Percentiles rank a stretch among this genome's conserved stretches.
Conservation (phyloP, 2,888 invertebrate species). For the Chromoteleia sp. region DNA sequence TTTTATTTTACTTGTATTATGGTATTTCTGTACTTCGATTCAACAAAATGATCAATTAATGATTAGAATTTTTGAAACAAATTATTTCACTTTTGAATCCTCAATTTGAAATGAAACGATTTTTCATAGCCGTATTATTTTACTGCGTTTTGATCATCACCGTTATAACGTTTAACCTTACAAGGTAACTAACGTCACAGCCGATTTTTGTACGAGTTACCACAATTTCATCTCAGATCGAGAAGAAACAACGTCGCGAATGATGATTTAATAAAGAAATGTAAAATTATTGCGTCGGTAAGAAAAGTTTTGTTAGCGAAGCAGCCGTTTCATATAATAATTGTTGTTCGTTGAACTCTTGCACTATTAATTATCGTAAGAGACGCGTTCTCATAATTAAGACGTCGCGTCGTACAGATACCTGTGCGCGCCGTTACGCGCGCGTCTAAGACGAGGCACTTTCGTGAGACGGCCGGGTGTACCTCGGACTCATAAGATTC, state of each 20-base stretch:
- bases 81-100: too few relatives aligned
- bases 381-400: slow-evolving; percentile 78
- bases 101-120: too few relatives aligned
- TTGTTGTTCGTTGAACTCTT: slow-evolving; percentile 71
- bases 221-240: background rate
- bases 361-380: slow-evolving; percentile 78
- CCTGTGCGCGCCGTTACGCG: slow-evolving; percentile 31
- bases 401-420: slow-evolving; percentile 66
- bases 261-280: slow-evolving; percentile 52
- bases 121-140: too few relatives aligned
- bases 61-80: too few relatives aligned
- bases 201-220: slow-evolving; percentile 15
- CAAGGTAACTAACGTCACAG: background rate
- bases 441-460: slow-evolving; percentile 53
- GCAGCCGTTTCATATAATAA: slow-evolving; percentile 60
- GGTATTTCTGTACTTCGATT: too few relatives aligned
- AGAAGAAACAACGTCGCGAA: slow-evolving; percentile 10
- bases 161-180: background rate
- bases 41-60: too few relatives aligned
- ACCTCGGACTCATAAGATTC: slow-evolving; percentile 68
- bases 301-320: slow-evolving; percentile 35
- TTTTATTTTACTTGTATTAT: too few relatives aligned
- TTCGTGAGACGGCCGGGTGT: slow-evolving; percentile 52
- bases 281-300: slow-evolving; percentile 29
- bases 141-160: too few relatives aligned